These are phyloP conservation scores for Sclerodermus sp. DNA, from an alignment of 2,888 invertebrate genomes.

Conservation along the genomic window DNA sequence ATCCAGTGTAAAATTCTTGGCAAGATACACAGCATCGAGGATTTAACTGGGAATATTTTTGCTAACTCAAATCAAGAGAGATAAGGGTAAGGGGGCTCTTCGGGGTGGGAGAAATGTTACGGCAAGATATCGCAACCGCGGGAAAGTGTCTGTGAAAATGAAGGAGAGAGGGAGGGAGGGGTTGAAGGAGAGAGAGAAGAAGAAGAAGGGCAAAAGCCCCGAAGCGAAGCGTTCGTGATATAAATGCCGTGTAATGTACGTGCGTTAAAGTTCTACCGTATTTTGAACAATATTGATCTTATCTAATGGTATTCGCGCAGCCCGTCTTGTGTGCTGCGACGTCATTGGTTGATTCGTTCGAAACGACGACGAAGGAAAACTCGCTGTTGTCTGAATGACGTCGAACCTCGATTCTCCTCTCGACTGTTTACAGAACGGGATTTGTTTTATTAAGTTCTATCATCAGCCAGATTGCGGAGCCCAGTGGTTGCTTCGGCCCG, in stretches of 20 bases:
- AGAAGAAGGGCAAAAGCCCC: slow-evolving; percentile 30
- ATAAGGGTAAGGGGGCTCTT: slow-evolving; percentile 22
- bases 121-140: not conserved
- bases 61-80: slow-evolving; percentile 17
- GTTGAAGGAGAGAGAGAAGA: slow-evolving; percentile 18
- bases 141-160: not conserved
- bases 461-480: slow-evolving; percentile 40
- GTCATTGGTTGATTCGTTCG: slow-evolving; percentile 32
- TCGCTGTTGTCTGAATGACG: slow-evolving; percentile 50
- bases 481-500: slow-evolving; percentile 18
- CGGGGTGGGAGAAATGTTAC: slow-evolving; percentile 5
- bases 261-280: slow-evolving; percentile 44
- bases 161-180: slow-evolving; percentile 9
- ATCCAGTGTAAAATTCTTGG: too few relatives aligned
- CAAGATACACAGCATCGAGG: too few relatives aligned
- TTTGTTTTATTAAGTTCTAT: slow-evolving; percentile 56
- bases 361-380: slow-evolving; percentile 35
- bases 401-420: slow-evolving; percentile 34
- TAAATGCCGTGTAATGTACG: slow-evolving; percentile 34
- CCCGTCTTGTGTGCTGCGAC: slow-evolving; percentile 25
- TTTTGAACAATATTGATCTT: slow-evolving; percentile 54
- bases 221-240: slow-evolving; percentile 38
- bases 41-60: slow-evolving; percentile 6
- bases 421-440: slow-evolving; percentile 49
- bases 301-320: slow-evolving; percentile 49